These are phyloP conservation scores for Diceros bicornis DNA, from an alignment of 2,797 vertebrate species.

Conservation along the genomic window DNA sequence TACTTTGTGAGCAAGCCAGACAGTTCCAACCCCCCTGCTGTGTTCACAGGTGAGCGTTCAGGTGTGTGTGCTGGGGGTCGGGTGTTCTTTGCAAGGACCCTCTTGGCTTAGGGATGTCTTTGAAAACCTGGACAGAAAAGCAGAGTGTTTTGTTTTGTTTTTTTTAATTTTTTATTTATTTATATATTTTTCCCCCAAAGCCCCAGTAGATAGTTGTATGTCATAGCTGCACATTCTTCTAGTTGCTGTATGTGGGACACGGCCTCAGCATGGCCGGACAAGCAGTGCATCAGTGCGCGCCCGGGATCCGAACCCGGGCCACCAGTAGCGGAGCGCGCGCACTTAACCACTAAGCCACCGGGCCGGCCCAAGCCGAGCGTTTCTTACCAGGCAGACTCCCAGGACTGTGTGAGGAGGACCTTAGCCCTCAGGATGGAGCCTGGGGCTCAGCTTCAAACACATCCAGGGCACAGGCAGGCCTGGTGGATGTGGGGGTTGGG, in stretches of 20 bases:
- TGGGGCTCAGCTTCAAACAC: neutral
- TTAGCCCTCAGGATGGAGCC: neutral
- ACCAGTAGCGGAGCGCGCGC: too few species aligned
- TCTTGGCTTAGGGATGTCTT: neutral
- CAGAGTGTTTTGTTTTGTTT: neutral
- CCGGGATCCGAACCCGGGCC: too few species aligned
- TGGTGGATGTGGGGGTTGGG: too few species aligned
- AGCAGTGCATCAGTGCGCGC: too few species aligned
- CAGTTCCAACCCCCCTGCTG: slow-evolving; percentile 94
- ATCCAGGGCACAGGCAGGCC: neutral
- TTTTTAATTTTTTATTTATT: too few species aligned
- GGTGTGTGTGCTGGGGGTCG: too few species aligned
- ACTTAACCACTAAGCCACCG: too few species aligned
- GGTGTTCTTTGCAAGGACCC: neutral
- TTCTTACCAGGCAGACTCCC: neutral
- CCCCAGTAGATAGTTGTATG: too few species aligned
- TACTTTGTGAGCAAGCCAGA: slow-evolving; percentile 96
- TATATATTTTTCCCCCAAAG: too few species aligned
- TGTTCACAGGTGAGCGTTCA: slow-evolving; percentile 96
- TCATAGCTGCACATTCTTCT: too few species aligned
- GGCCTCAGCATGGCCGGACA: too few species aligned
- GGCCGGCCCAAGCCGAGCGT: neutral
- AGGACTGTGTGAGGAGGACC: neutral
- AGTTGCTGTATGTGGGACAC: too few species aligned
- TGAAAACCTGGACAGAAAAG: neutral